Percentiles rank a stretch among this genome's conserved stretches.
These are phyloP conservation scores for Platyscapa corneri DNA, from an alignment of 1,140 invertebrate genomes.

Conservation along the genomic window DNA sequence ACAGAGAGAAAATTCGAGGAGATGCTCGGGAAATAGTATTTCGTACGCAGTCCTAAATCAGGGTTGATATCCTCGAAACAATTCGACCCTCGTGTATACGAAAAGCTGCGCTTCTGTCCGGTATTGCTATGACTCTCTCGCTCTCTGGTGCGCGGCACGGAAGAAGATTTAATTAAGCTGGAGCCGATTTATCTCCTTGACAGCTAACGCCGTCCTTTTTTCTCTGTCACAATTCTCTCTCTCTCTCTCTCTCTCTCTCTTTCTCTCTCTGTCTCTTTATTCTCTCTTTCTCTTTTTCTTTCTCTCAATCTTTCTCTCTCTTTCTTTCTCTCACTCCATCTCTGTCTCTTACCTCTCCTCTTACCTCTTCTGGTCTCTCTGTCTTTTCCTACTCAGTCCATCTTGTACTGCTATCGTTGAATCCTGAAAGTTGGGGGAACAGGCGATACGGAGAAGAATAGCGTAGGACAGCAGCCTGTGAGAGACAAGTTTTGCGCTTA, in stretches of 20 bases:
- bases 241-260: not conserved
- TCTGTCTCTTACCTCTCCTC: not conserved
- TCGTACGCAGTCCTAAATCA: constrained; percentile 69
- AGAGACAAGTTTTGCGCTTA: too few species aligned
- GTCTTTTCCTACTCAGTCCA: too few species aligned
- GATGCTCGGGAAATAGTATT: constrained; percentile 18
- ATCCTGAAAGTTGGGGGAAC: too few species aligned
- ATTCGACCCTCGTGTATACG: constrained; percentile 63
- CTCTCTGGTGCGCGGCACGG: constrained; percentile 60
- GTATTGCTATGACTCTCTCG: constrained; percentile 39
- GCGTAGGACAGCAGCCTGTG: too few species aligned
- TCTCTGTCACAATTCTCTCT: constrained; percentile 56
- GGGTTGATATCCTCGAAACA: constrained; percentile 73
- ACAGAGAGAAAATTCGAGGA: not conserved
- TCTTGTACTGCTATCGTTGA: too few species aligned
- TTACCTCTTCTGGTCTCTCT: too few species aligned
- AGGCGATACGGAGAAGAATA: too few species aligned
- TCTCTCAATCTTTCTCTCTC: not conserved
- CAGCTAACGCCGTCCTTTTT: constrained; percentile 70
- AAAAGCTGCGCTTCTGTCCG: constrained; percentile 48
- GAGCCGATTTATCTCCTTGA: constrained; percentile 75
- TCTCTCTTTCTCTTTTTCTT: not conserved
- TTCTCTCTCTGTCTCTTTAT: not conserved
- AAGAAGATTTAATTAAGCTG: constrained; percentile 76
- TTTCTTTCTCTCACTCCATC: not conserved